phyloP scores from a whole-genome alignment of 2,888 invertebrate species.

The Rhogogaster chlorosoma region DNA sequence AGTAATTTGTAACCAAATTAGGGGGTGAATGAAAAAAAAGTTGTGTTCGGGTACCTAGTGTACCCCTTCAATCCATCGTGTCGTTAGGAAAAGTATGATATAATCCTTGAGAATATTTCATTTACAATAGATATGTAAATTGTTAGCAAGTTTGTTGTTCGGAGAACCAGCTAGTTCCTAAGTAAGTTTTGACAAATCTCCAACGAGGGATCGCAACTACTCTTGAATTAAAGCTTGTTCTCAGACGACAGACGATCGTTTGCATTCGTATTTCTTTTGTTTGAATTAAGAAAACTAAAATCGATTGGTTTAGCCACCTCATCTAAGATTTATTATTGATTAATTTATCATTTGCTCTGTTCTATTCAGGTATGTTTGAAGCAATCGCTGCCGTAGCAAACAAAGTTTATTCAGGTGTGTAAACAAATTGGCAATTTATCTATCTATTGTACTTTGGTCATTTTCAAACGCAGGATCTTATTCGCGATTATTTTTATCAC shows the following conservation, averaged over 20 bases:
- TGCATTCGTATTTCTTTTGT: neutral
- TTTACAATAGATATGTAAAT: slow-evolving; percentile 49
- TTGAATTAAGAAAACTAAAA: neutral
- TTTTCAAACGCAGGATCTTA: slow-evolving; percentile 45
- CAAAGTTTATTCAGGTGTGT: slow-evolving; percentile 77
- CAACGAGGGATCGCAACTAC: neutral
- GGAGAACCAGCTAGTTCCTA: neutral
- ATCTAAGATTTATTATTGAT: slow-evolving; percentile 54
- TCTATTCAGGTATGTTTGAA: slow-evolving; percentile 77
- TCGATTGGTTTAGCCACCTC: neutral
- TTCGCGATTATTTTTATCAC: neutral
- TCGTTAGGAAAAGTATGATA: neutral
- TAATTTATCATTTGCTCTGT: slow-evolving; percentile 73
- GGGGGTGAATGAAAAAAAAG: no score
- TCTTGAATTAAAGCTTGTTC: slow-evolving; percentile 37
- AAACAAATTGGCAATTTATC: slow-evolving; percentile 60
- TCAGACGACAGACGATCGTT: slow-evolving; percentile 24
- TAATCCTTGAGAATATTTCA: slow-evolving; percentile 32
- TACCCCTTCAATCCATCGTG: neutral
- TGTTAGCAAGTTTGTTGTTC: slow-evolving; percentile 16
- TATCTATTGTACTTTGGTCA: slow-evolving; percentile 45
- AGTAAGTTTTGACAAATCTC: slow-evolving; percentile 51
- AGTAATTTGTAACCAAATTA: no score
- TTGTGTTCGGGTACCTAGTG: no score
- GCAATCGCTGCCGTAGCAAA: slow-evolving; percentile 74